These are phyloP conservation scores for Phylloscopus collybita DNA, from an alignment of 2,797 vertebrate species.

Conservation along the genomic window DNA sequence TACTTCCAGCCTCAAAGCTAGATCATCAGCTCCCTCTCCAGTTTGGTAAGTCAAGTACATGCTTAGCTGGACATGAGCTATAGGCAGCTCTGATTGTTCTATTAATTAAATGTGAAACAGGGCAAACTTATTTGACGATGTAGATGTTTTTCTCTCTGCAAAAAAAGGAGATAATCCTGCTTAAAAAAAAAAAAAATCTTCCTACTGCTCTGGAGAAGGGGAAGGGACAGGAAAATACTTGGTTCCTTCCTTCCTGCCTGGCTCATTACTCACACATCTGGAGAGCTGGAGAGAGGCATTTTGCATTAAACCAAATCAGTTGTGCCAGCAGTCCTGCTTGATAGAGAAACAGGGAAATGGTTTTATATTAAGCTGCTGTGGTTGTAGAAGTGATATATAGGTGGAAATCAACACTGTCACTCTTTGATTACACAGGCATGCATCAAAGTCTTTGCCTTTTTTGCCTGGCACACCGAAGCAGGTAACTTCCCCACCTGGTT, in stretches of 20 bases:
- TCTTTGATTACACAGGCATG: conserved; percentile 67
- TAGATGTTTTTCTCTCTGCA: neutral
- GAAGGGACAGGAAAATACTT: neutral
- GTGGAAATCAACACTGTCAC: neutral
- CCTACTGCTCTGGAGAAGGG: neutral
- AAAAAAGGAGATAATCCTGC: neutral
- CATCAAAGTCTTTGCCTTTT: conserved; percentile 78
- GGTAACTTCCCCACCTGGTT: conserved; percentile 76
- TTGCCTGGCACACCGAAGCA: conserved; percentile 81
- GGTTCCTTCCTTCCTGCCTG: neutral
- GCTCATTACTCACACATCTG: neutral
- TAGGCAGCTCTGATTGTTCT: neutral
- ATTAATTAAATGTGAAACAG: neutral
- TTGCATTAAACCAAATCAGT: neutral
- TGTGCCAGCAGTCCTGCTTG: neutral
- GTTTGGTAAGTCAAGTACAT: conserved; percentile 81
- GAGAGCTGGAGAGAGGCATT: neutral
- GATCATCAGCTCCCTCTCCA: conserved; percentile 81
- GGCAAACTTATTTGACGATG: neutral
- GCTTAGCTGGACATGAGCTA: neutral
- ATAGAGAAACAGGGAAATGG: neutral
- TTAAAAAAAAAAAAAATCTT: neutral
- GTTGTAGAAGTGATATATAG: neutral
- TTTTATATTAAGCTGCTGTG: neutral
- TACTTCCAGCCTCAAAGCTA: conserved; percentile 81